Conservation (phyloP, 2,113 vertebrate genomes). For the Engraulis encrasicolus region DNA sequence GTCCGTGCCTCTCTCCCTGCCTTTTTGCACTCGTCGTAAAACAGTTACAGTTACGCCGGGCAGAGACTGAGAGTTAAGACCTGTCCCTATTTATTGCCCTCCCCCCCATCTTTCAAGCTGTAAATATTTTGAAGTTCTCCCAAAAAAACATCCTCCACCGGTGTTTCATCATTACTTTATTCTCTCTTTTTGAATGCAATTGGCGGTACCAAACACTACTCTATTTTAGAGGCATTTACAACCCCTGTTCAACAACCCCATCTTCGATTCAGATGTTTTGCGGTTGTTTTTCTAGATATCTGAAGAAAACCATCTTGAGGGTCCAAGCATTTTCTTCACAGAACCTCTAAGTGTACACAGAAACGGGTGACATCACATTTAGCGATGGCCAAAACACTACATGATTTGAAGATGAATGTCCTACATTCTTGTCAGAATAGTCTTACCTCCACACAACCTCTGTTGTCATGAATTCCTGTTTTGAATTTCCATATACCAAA, state of each 20-base stretch:
- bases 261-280: conserved; percentile 21
- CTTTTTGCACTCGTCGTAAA: conserved; percentile 19
- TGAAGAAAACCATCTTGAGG: not conserved
- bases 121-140: conserved; percentile 32
- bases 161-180: not conserved
- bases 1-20: not conserved
- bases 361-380: not conserved
- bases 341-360: not conserved
- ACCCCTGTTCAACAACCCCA: not conserved
- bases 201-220: not conserved
- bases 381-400: not conserved
- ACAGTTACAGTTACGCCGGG: conserved; percentile 15
- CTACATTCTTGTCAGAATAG: not conserved
- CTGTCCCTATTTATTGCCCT: conserved; percentile 23
- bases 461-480: not conserved
- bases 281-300: not conserved
- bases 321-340: not conserved
- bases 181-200: not conserved
- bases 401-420: not conserved
- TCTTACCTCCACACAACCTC: not conserved
- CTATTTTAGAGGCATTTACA: not conserved
- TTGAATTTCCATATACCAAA: conserved; percentile 1
- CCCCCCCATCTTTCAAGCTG: conserved; percentile 12
- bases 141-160: not conserved
- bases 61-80: conserved; percentile 11